Evolutionary conservation across 2,113 vertebrate species (phyloP), one percentile per base, ranked within the genome.

Genomic region (Cairina moschata): DNA sequence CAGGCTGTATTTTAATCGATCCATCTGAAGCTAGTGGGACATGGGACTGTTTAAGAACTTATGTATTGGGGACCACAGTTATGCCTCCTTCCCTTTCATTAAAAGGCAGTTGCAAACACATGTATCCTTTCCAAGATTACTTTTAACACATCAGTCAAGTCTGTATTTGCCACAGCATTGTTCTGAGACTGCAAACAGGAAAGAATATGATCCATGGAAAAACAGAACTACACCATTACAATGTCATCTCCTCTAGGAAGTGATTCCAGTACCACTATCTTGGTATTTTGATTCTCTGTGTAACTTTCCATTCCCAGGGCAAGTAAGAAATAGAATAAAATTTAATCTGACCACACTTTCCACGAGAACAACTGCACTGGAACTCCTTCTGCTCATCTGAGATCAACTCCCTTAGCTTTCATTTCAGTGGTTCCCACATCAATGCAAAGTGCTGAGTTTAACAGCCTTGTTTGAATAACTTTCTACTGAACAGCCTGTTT

Each of bases 401-500:
- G 18, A 69, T 6, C 1, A 0, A 17, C 10, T 91, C 32, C 74
- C 86, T 59, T 71, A 59, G 5, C 36, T 32, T 88, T 17, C n/a
- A 23, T 83, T 66, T 83, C 59, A 71, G 55, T n/a, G 52, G 40
- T 78, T 94, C 85, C 66, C 88, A 83, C 75, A n/a, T 71, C 68
- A 88, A 52, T 59, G 56, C n/a, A 36, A 87, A 93, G 10, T 5
- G 4, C 29, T 5, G 23, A 42, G 22, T 77, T 88, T 50, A 67
- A 46, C 50, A 91, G 60, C 25, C 26, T 42, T 11, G 58, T 96
- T 93, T 93, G 82, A 93, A 86, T 67, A 93, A 38, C 68, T 50
- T 83, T 77, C 79, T 71, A 66, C 55, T 63, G 85, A 95, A 86
- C n/a, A 80, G 11, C 5, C 8, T 13, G 46, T 34, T 90, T 62